Percentiles rank a stretch among this genome's conserved stretches.
These are phyloP conservation scores for Ptychochromis oligacanthus DNA, from an alignment of 2,113 vertebrate species.

Conservation along the genomic window DNA sequence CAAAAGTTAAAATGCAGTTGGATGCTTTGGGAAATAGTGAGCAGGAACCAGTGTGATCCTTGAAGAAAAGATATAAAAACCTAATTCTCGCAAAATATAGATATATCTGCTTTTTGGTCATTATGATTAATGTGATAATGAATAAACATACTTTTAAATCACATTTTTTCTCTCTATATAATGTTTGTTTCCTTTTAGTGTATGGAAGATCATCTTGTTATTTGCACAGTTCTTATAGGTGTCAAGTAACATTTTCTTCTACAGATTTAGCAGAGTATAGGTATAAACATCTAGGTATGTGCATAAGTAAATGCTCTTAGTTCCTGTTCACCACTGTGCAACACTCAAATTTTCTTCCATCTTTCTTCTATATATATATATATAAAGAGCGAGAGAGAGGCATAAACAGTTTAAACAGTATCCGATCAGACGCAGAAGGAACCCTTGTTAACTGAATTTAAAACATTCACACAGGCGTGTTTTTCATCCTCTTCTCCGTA, in stretches of 20 bases:
- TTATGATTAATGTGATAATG: not conserved
- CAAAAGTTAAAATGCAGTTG: not conserved
- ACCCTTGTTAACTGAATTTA: not conserved
- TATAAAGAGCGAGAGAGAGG: too few relatives aligned
- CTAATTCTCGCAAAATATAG: not conserved
- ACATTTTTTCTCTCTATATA: not conserved
- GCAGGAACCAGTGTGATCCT: not conserved
- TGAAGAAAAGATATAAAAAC: not conserved
- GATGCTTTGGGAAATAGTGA: not conserved
- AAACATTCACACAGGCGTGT: not conserved
- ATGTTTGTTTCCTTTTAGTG: not conserved
- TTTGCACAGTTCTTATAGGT: not conserved
- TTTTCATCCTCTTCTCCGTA: slow-evolving; percentile 12
- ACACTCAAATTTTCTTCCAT: not conserved
- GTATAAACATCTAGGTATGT: not conserved
- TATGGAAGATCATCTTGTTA: not conserved
- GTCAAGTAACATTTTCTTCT: not conserved
- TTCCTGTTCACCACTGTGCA: not conserved
- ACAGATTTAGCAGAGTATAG: too few relatives aligned
- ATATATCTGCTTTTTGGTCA: not conserved
- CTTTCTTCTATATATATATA: too few relatives aligned
- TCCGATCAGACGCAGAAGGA: not conserved
- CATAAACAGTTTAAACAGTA: not conserved
- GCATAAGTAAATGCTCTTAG: not conserved
- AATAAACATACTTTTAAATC: not conserved